Evolutionary conservation across 2,888 invertebrate genomes (phyloP).

Genomic region (Lomographa bimaculata): DNA sequence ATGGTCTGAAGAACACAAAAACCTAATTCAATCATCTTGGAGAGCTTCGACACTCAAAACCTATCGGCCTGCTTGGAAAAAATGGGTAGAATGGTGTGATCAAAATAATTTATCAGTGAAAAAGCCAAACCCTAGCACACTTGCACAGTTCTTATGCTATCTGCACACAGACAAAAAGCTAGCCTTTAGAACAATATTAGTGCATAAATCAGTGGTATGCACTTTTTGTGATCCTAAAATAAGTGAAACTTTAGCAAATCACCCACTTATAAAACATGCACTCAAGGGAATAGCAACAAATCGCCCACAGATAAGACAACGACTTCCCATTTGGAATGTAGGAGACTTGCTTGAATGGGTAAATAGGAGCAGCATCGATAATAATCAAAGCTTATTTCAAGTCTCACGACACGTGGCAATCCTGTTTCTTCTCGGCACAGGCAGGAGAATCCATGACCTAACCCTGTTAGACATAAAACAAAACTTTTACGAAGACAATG

Average conservation of each 20-base stretch:
- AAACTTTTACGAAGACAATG: background rate
- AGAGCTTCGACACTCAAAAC: no score
- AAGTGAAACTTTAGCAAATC: background rate
- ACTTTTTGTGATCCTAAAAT: slow-evolving; percentile 20
- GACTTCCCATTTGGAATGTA: slow-evolving; percentile 14
- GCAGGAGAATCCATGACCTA: slow-evolving; percentile 34
- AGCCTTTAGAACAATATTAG: slow-evolving; percentile 18
- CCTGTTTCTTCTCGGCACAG: slow-evolving; percentile 27
- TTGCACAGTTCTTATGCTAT: slow-evolving; percentile 13
- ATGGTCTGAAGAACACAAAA: no score
- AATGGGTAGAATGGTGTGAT: no score
- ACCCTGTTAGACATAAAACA: slow-evolving; percentile 24
- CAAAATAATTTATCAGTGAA: no score
- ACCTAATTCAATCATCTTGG: no score
- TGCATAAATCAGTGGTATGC: slow-evolving; percentile 25
- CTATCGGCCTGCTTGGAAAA: no score
- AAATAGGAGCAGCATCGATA: no score
- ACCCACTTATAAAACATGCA: slow-evolving; percentile 17
- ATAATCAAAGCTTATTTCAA: slow-evolving; percentile 20
- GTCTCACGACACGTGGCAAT: slow-evolving; percentile 19
- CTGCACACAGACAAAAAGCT: slow-evolving; percentile 15
- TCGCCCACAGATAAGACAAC: background rate
- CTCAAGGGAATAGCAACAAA: slow-evolving; percentile 12
- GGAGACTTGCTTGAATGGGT: slow-evolving; percentile 7
- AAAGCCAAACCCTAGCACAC: background rate